Percentiles rank a stretch among this genome's conserved stretches.
phyloP scores from a whole-genome alignment of 2,113 vertebrate species.

The Cololabis saira region DNA sequence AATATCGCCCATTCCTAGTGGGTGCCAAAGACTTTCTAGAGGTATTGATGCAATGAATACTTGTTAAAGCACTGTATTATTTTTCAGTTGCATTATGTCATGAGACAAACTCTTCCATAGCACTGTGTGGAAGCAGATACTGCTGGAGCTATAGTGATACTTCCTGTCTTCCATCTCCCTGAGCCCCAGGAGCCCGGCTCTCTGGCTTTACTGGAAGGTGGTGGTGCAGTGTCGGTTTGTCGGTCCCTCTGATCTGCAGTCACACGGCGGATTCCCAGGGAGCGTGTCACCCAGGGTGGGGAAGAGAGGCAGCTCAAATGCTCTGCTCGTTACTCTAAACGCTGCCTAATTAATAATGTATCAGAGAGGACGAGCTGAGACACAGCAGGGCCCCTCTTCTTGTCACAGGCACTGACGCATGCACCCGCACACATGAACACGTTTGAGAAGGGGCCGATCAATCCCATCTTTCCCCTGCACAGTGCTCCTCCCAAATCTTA shows the following conservation, averaged over 20 bases:
- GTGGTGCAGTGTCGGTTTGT: constrained; percentile 64
- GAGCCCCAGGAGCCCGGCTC: constrained; percentile 44
- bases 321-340: constrained; percentile 81
- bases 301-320: constrained; percentile 68
- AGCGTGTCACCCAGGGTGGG: constrained; percentile 68
- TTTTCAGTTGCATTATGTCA: constrained; percentile 8
- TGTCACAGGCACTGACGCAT: constrained; percentile 61
- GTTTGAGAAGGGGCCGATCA: constrained; percentile 56
- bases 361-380: constrained; percentile 74
- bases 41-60: no score
- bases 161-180: constrained; percentile 54
- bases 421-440: constrained; percentile 37
- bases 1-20: no score
- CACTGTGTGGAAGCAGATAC: constrained; percentile 2
- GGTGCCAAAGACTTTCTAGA: no score
- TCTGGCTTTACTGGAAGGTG: constrained; percentile 68
- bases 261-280: constrained; percentile 68
- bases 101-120: constrained; percentile 21
- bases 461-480: constrained; percentile 30
- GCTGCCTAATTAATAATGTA: constrained; percentile 83
- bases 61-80: no score
- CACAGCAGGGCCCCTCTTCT: constrained; percentile 67
- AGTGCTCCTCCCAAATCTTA: constrained; percentile 47
- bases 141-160: constrained; percentile 39
- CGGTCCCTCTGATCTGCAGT: constrained; percentile 74